These are phyloP conservation scores for Biston betularia DNA, from an alignment of 2,888 invertebrate species.

Conservation along the genomic window DNA sequence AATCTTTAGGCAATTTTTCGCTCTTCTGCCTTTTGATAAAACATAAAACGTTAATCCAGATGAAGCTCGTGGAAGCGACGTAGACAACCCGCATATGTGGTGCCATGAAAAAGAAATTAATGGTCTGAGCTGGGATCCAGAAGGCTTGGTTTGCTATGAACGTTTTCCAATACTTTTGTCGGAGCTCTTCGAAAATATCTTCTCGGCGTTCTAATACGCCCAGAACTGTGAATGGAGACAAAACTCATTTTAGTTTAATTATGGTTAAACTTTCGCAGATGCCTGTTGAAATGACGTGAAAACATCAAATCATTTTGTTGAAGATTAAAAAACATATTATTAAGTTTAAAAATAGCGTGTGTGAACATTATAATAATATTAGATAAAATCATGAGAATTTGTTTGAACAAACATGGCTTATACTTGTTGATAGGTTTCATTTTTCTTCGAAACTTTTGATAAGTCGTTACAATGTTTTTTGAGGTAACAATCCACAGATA, in stretches of 20 bases:
- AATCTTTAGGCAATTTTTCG: slow-evolving; percentile 7
- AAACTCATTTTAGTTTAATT: background rate
- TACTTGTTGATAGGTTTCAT: background rate
- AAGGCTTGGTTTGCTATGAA: slow-evolving; percentile 92
- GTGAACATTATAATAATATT: background rate
- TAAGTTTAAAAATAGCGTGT: no score
- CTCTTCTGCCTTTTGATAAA: slow-evolving; percentile 89
- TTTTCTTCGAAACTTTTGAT: background rate
- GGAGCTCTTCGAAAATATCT: slow-evolving; percentile 90
- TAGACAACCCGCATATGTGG: slow-evolving; percentile 91
- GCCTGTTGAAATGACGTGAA: no score
- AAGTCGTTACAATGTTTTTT: background rate
- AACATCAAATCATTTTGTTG: no score
- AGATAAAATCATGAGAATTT: background rate
- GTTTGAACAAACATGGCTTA: background rate
- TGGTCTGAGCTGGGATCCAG: slow-evolving; percentile 93
- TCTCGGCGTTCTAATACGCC: slow-evolving; percentile 90
- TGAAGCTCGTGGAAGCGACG: slow-evolving; percentile 91
- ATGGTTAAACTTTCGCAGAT: no score
- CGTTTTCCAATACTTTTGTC: slow-evolving; percentile 90
- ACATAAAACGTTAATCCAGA: slow-evolving; percentile 95
- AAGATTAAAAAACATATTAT: no score
- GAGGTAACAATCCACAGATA: background rate
- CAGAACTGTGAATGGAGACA: slow-evolving; percentile 85
- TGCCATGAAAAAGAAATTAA: slow-evolving; percentile 92